Base-by-base conservation (phyloP, 2,888 invertebrate genomes). In the Buathra laborator region DNA sequence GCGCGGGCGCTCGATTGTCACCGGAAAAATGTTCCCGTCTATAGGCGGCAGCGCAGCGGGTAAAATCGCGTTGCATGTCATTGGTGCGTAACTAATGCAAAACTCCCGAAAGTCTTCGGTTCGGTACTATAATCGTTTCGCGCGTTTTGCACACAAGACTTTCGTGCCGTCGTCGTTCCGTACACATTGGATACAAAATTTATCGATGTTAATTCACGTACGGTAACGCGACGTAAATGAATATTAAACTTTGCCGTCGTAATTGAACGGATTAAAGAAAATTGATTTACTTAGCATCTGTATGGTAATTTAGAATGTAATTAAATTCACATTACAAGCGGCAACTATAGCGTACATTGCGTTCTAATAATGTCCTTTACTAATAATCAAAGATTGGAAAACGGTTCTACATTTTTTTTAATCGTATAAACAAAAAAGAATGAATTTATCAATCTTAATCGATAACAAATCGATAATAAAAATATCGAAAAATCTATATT, bases 31-130 rank as follows among this genome's bases (percentile, higher is more conserved):
- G 9, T 29, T 32, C 62, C 62, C 14, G 62, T 24, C 62, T 32
- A 14, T n/a, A 12, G 29, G 83, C 37, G 24, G n/a, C 32, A 43
- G 24, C 75, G 53, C 70, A 68, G 62, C 66, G 46, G 66, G 56
- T 1, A 66, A 71, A 82, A 79, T 85, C 82, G 85, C 66, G 71
- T 74, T 59, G 53, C 68, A 70, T 75, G 70, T 82, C 53, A 62
- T 56, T 64, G 68, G 32, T 66, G 78, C 79, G 79, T 75, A 66
- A 82, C 85, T 64, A 79, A 85, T 85, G 74, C 74, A 48, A 82
- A 71, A 43, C 19, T 78, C 64, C 46, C 62, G 12, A 64, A 44
- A 12, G 19, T 62, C 53, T 19, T 7, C 53, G 44, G 56, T 46
- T 80, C 43, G 46, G 56, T 48, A 29, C 71, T 74, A 24, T 62